These are phyloP conservation scores for Hapalemur alaotrensis DNA, from an alignment of 2,797 vertebrate genomes.

Conservation along the genomic window DNA sequence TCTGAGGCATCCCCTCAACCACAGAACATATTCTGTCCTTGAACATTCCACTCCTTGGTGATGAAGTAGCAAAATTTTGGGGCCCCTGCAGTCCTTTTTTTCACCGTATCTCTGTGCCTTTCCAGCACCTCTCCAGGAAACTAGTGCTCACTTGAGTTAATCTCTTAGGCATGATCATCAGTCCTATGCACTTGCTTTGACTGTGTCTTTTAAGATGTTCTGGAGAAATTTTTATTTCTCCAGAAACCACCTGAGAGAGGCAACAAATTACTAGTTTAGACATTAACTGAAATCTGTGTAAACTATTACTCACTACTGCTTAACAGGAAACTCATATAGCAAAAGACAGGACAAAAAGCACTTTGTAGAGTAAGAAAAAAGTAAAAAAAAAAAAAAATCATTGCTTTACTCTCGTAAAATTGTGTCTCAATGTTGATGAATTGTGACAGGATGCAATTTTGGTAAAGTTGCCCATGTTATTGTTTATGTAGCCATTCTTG, in stretches of 20 bases:
- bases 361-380: neutral
- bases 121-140: neutral
- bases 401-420: neutral
- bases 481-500: neutral
- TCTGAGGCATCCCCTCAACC: neutral
- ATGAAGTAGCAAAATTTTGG: neutral
- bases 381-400: neutral
- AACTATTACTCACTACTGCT: neutral
- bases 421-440: neutral
- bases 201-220: neutral
- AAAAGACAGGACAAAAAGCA: neutral
- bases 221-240: neutral
- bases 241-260: neutral
- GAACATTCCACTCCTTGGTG: neutral
- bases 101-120: neutral
- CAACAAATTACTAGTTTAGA: neutral
- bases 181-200: neutral
- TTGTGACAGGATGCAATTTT: neutral
- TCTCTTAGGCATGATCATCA: neutral
- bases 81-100: neutral
- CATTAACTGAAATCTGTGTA: neutral
- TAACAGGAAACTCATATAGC: neutral
- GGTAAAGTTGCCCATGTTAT: neutral
- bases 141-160: fast-evolving
- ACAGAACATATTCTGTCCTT: too few relatives aligned